phyloP scores from a whole-genome alignment of 2,113 vertebrate genomes.

The Pseudorasbora parva region DNA sequence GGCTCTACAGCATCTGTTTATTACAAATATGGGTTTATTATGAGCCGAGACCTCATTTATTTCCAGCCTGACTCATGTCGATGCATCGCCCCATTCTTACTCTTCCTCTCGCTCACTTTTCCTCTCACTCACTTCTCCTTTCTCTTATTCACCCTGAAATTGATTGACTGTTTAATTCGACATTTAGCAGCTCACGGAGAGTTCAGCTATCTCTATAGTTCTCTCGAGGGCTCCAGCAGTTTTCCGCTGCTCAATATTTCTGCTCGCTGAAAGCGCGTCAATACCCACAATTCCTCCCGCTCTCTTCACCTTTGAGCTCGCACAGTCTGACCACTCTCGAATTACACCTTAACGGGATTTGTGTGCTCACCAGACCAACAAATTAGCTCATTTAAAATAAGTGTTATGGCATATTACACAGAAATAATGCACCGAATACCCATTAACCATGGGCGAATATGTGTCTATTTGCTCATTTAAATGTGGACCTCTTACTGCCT shows the following conservation, averaged over 20 bases:
- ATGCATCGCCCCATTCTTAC: slow-evolving; percentile 12
- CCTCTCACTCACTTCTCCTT: background rate
- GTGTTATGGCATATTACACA: slow-evolving; percentile 45
- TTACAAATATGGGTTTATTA: slow-evolving; percentile 39
- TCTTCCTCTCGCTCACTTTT: slow-evolving; percentile 23
- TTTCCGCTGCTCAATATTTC: slow-evolving; percentile 42
- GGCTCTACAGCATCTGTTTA: slow-evolving; percentile 41
- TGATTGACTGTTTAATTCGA: slow-evolving; percentile 52
- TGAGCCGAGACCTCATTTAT: slow-evolving; percentile 39
- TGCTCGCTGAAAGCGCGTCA: slow-evolving; percentile 37
- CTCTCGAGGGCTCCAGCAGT: slow-evolving; percentile 35
- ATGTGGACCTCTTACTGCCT: background rate
- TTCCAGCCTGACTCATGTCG: slow-evolving; percentile 36
- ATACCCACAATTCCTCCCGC: slow-evolving; percentile 37
- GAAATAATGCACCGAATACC: slow-evolving; percentile 26
- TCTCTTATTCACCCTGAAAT: slow-evolving; percentile 31
- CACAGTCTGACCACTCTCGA: slow-evolving; percentile 25
- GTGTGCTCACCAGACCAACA: slow-evolving; percentile 55
- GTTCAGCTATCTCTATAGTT: slow-evolving; percentile 41
- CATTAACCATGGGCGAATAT: slow-evolving; percentile 37
- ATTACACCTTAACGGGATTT: slow-evolving; percentile 30
- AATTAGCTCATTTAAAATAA: slow-evolving; percentile 53
- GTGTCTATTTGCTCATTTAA: slow-evolving; percentile 14
- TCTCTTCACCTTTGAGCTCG: slow-evolving; percentile 7
- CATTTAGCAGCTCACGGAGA: slow-evolving; percentile 36